Evolutionary conservation across 2,888 invertebrate species (phyloP), one percentile per base, ranked within the genome.

Genomic region (Caenorhabditis zanzibari): DNA sequence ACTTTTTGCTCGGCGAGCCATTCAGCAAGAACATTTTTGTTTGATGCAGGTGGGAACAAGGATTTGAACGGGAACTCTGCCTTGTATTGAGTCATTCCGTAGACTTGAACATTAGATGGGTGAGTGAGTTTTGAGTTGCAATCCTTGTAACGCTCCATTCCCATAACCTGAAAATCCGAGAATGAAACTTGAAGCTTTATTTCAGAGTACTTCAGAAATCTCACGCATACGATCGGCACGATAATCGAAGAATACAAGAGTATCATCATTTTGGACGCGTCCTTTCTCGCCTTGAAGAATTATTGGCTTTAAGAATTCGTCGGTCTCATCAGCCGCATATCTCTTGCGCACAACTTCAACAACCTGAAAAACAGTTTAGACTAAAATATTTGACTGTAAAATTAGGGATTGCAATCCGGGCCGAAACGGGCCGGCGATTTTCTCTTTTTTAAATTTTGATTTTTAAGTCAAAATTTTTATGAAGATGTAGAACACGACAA

Each of bases 71-170:
- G 92, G 90, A 92, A 93, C 80, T 93, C 93, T 32, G 92, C 92
- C 77, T 93, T 93, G 89, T 93, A 93, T 83, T 93, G 92, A 10
- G 93, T 93, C 93, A 93, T 93, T 26, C 93, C 92, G 82, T 77
- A 84, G 19, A 86, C 84, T 68, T 84, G 59, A n/a, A 87, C 80
- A 44, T 87, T 85, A 1, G 66, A 54, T 44, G 92, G 92, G 54
- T 92, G 92, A 7, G 81, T 41, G 32, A 88, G 68, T 10, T 85
- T 71, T 35, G 90, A 89, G 44, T 87, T 85, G 64, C 91, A 87
- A 73, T 90, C 88, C 84, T 91, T 90, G 77, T 90, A 91, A 3
- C 88, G 76, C 66, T 91, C 90, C 86, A 90, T 85, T 58, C 91
- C 92, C 81, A 92, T 85, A 49, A 89, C 86, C 84, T 86, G 54